Evolutionary conservation across 2,888 invertebrate species (phyloP).

Genomic region (Lobophora halterata): DNA sequence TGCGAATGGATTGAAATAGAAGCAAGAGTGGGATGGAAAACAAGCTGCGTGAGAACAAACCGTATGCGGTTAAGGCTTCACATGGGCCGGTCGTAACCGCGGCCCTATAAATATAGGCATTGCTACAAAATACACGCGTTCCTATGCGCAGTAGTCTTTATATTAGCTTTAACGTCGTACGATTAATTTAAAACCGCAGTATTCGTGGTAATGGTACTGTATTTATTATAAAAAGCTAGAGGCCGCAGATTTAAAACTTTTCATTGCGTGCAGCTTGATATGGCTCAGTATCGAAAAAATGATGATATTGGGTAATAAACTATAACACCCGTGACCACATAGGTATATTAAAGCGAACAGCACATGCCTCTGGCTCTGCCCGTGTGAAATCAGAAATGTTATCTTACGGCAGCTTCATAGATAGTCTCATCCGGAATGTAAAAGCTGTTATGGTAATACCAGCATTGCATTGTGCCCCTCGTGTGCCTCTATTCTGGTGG

Average conservation of each 20-base stretch:
- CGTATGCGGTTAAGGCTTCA: slow-evolving; percentile 55
- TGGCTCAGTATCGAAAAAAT: background rate
- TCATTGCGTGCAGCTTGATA: slow-evolving; percentile 1
- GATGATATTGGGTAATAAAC: slow-evolving; percentile 1
- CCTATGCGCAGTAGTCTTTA: slow-evolving; percentile 49
- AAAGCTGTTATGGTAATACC: slow-evolving; percentile 19
- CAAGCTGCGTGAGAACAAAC: slow-evolving; percentile 66
- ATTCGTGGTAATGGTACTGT: slow-evolving; percentile 19
- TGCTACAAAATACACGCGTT: slow-evolving; percentile 49
- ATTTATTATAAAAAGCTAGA: slow-evolving; percentile 23
- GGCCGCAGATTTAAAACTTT: slow-evolving; percentile 24
- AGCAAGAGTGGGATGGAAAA: slow-evolving; percentile 50
- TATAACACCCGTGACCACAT: slow-evolving; percentile 5
- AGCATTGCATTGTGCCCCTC: slow-evolving; percentile 3
- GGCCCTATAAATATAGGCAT: slow-evolving; percentile 48
- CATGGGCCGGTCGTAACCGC: slow-evolving; percentile 48
- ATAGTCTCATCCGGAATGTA: slow-evolving; percentile 10
- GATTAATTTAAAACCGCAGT: slow-evolving; percentile 38
- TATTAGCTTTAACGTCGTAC: slow-evolving; percentile 48
- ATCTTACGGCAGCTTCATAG: slow-evolving; percentile 8
- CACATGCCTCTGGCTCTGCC: slow-evolving; percentile 1
- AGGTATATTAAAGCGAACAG: slow-evolving; percentile 2
- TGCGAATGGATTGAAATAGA: slow-evolving; percentile 33
- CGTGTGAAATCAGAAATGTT: slow-evolving; percentile 10
- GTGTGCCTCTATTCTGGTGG: slow-evolving; percentile 4